Evolutionary conservation across 2,113 vertebrate genomes (phyloP).

Genomic region (Cyanoderma ruficeps): DNA sequence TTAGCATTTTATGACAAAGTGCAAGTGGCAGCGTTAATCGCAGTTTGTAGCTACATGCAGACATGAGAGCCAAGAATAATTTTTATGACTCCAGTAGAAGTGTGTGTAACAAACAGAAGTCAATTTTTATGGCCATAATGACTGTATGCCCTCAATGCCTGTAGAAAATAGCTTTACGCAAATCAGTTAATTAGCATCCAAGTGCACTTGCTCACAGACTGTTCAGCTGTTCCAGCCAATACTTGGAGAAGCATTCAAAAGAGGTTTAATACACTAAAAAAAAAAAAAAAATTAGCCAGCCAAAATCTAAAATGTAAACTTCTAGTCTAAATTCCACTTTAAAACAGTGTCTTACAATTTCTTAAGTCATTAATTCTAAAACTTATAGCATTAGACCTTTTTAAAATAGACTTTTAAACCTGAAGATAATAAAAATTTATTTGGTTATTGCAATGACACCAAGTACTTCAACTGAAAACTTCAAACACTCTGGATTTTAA

Average conservation of each 20-base stretch:
- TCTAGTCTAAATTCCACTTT: not conserved
- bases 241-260: constrained; percentile 9
- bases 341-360: not conserved
- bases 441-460: not conserved
- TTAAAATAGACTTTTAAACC: not conserved
- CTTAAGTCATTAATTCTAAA: not conserved
- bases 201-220: constrained; percentile 54
- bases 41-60: constrained; percentile 65
- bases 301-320: not conserved
- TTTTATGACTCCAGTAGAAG: constrained; percentile 71
- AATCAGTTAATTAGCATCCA: constrained; percentile 69
- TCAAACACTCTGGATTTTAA: constrained; percentile 2
- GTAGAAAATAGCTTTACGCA: constrained; percentile 72
- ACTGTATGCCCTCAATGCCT: constrained; percentile 70
- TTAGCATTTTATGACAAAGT: constrained; percentile 82
- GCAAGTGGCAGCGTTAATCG: constrained; percentile 62
- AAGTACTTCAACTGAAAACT: constrained; percentile 8
- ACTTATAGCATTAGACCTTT: not conserved
- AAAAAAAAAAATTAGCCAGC: not conserved
- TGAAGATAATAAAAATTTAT: constrained; percentile 18
- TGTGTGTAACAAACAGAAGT: constrained; percentile 73
- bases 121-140: constrained; percentile 75
- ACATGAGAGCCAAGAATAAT: constrained; percentile 64
- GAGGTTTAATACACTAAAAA: not conserved
- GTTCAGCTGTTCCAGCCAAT: constrained; percentile 46